These are phyloP conservation scores for Drosophila melanica DNA, from an alignment of 1,140 invertebrate species.

Conservation along the genomic window DNA sequence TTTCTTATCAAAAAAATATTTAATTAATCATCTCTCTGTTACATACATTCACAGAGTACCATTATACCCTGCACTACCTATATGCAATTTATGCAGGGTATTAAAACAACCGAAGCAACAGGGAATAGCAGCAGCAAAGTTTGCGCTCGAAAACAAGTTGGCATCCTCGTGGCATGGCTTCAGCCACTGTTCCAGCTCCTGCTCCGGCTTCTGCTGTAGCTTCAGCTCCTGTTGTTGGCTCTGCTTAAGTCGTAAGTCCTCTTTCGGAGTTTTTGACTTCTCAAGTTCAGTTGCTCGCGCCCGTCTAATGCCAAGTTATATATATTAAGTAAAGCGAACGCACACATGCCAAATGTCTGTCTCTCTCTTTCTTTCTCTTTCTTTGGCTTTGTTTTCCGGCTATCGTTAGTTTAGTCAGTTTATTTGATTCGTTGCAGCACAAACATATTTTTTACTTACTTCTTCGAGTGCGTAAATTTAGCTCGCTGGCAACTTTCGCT, in stretches of 20 bases:
- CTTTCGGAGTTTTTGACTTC: conserved; percentile 79
- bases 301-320: conserved; percentile 73
- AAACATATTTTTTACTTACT: conserved; percentile 59
- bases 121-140: conserved; percentile 31
- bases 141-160: conserved; percentile 44
- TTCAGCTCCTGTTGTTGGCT: conserved; percentile 8
- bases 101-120: conserved; percentile 32
- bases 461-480: conserved; percentile 49
- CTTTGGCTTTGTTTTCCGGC: conserved; percentile 23
- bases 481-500: conserved; percentile 41
- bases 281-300: conserved; percentile 67
- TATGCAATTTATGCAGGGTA: not conserved
- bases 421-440: conserved; percentile 64
- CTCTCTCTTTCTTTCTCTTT: conserved; percentile 26
- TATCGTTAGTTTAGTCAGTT: conserved; percentile 51
- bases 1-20: not conserved
- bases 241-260: conserved; percentile 68
- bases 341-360: conserved; percentile 18
- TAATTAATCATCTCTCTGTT: not conserved
- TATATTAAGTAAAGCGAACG: conserved; percentile 68
- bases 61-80: not conserved
- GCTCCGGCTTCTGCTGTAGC: not conserved
- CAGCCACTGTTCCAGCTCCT: not conserved
- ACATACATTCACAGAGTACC: too few relatives aligned
- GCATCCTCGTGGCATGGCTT: conserved; percentile 7